Percentiles rank a stretch among this genome's conserved stretches.
Conservation (phyloP, 2,113 vertebrate genomes). For the Percina caprodes region DNA sequence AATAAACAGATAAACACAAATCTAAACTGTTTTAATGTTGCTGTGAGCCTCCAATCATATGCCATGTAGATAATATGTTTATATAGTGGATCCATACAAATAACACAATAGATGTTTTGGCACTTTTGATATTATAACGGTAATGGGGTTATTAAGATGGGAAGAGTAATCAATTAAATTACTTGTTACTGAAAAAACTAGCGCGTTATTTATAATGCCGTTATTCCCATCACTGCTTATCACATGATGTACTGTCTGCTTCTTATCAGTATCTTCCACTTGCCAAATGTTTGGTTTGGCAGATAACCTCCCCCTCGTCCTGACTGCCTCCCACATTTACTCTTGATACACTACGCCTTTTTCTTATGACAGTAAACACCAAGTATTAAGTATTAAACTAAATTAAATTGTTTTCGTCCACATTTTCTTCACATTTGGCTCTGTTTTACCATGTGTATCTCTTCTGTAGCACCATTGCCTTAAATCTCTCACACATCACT, state of each 20-base stretch:
- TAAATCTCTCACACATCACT: background rate
- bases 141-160: too few species aligned
- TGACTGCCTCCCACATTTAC: slow-evolving; percentile 17
- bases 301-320: slow-evolving; percentile 9
- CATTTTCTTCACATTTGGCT: background rate
- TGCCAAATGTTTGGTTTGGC: slow-evolving; percentile 51
- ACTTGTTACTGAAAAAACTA: too few species aligned
- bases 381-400: background rate
- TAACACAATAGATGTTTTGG: too few species aligned
- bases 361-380: background rate
- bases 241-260: slow-evolving; percentile 55
- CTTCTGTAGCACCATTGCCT: background rate
- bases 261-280: slow-evolving; percentile 67
- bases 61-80: too few species aligned
- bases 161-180: too few species aligned
- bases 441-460: background rate
- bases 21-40: too few species aligned
- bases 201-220: too few species aligned
- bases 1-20: too few species aligned
- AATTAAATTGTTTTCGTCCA: background rate
- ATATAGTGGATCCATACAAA: too few species aligned
- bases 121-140: too few species aligned
- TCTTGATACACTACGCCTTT: background rate
- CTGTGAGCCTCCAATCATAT: too few species aligned
- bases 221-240: slow-evolving; percentile 33